These are phyloP conservation scores for Drosophila yakuba DNA, from an alignment of 1,140 invertebrate species.

Conservation along the genomic window DNA sequence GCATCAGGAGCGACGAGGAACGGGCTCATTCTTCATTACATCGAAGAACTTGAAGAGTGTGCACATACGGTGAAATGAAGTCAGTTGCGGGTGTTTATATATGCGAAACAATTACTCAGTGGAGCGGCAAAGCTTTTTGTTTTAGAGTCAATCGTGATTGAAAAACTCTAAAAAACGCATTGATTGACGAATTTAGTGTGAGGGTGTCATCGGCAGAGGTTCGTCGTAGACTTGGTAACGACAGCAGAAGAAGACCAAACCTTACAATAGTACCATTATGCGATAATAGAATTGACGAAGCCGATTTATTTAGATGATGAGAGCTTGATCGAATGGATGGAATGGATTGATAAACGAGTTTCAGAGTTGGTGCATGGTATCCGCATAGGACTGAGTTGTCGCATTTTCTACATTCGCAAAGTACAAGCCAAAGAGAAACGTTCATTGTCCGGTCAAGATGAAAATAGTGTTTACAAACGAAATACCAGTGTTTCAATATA, in stretches of 20 bases:
- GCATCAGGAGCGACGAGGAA: no score
- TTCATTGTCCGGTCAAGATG: background rate
- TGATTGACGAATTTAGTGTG: background rate
- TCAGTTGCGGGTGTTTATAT: background rate
- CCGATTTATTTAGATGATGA: no score
- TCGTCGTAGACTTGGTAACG: no score
- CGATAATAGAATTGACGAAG: no score
- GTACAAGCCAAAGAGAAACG: background rate
- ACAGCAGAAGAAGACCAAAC: no score
- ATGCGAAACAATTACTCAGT: background rate
- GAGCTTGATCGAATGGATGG: no score
- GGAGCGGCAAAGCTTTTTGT: background rate
- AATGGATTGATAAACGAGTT: no score
- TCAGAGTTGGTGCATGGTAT: no score
- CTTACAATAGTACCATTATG: no score
- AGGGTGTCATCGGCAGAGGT: background rate
- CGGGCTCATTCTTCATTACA: no score
- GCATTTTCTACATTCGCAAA: background rate
- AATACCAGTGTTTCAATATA: background rate
- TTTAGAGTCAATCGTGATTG: background rate
- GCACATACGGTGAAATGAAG: background rate
- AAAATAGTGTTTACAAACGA: background rate
- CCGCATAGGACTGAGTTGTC: background rate
- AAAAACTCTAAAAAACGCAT: background rate
- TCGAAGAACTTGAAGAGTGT: background rate